Percentiles rank a stretch among this genome's conserved stretches.
Conservation (phyloP, 2,888 invertebrate genomes). For the Tinea trinotella region DNA sequence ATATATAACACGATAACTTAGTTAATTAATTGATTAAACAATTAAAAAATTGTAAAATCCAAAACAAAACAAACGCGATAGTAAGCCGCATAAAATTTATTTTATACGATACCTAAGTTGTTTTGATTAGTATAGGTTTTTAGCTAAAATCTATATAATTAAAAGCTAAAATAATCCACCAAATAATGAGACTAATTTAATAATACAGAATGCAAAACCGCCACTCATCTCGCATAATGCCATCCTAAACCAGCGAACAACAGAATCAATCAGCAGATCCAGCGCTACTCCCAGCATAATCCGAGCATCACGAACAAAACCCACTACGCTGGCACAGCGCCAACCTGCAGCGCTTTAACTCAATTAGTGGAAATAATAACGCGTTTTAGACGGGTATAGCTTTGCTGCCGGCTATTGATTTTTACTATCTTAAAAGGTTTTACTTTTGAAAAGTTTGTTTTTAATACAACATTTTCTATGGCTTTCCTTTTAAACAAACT, state of each 20-base stretch:
- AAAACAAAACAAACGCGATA: too few species aligned
- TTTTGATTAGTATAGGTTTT: too few species aligned
- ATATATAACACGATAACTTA: too few species aligned
- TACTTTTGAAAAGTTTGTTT: too few species aligned
- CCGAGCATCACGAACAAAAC: conserved; percentile 16
- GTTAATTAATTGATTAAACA: too few species aligned
- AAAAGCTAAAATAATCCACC: too few species aligned
- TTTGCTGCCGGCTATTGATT: conserved; percentile 12
- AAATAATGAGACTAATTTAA: background rate
- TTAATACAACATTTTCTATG: too few species aligned
- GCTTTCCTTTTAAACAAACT: too few species aligned
- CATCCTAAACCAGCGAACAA: conserved; percentile 17
- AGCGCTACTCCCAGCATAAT: conserved; percentile 17
- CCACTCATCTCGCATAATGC: conserved; percentile 14
- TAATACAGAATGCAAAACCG: background rate
- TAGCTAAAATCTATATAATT: too few species aligned
- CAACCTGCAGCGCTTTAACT: conserved; percentile 17
- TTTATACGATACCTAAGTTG: too few species aligned
- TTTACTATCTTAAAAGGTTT: conserved; percentile 4
- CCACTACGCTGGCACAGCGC: background rate
- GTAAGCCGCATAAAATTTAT: too few species aligned
- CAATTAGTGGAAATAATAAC: conserved; percentile 19
- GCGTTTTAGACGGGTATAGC: conserved; percentile 15
- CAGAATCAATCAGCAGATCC: conserved; percentile 19
- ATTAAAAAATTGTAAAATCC: too few species aligned